Evolutionary conservation across 2,113 vertebrate species (phyloP), one percentile per base, ranked within the genome.

Genomic region (Paradoxurus hermaphroditus): DNA sequence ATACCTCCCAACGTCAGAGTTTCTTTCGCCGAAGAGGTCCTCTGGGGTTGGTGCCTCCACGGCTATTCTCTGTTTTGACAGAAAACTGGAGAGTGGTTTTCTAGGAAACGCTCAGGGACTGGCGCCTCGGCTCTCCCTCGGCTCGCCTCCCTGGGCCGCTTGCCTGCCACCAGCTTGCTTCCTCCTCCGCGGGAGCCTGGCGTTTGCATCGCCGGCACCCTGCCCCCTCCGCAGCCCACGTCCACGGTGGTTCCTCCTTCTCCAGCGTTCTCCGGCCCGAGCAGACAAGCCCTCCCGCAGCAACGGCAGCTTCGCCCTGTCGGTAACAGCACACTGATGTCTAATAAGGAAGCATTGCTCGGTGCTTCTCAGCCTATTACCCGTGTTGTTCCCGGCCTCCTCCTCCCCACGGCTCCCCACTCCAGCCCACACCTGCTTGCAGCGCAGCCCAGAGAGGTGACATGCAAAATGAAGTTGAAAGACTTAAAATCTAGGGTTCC

Each of bases 41-140:
- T 90, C 92, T 86, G 97, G 75, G 95, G 59, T 83, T 77, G 56
- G 62, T 94, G 65, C 59, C 67, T 95, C 81, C 46, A 59, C 51
- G 18, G 72, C 65, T 67, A 0, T 65, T 62, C 67, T 93, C 68
- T 86, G 53, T 87, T 97, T 90, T 46, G 72, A 91, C 56, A 92
- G 65, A 78, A 91, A 95, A 68, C 56, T 46, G 10, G 41, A 81
- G 49, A 90, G 79, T 6, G 1, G 11, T 88, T 85, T 95, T 93
- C 90, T 75, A 53, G 13, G 59, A 94, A 94, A 19, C 23, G 29
- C 39, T 70, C 23, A 63, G 62, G 86, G 53, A 56, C 23, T 27
- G 6, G 0, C 0, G 39, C n/a, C n/a, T 89, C 49, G 34, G 15
- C 34, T 51, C 9, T 63, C 53, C 85, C 79, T 68, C 1, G 9